Evolutionary conservation across 1,140 invertebrate species (phyloP), one percentile per base, ranked within the genome.

Genomic region (Aradophagus sp.): DNA sequence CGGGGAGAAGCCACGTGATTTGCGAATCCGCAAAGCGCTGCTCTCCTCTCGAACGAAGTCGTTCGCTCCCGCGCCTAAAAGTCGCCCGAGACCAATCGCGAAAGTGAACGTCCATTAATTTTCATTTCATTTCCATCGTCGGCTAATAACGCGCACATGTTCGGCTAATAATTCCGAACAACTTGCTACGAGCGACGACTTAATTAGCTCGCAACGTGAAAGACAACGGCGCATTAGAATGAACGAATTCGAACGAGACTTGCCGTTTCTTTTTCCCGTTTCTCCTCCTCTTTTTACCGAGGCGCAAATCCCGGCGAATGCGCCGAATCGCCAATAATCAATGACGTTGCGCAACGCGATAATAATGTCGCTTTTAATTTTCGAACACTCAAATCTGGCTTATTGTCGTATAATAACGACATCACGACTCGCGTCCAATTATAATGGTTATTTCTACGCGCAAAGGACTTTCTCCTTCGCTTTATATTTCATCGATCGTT

Each of bases 331-430:
- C n/a, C n/a, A 17, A 32, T 36, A 61, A 61, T 53, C 29, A 47
- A 31, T 55, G 26, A 16, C 11, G 20, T 67, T 67, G 50, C 39
- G 39, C 53, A 67, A 67, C 39, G 17, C 23, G 15, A 50, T 44
- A 42, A 52, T 67, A 42, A 38, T n/a, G 13, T 26, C 17, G 39
- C 39, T 45, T 58, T 68, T 47, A 68, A 59, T 68, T 68, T 61
- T n/a, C 13, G 48, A 38, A 68, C 55, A 59, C 65, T 68, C 41
- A 53, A 59, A 53, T 68, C 32, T 47, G 20, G 55, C 55, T 59
- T 59, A 68, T 59, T 68, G 63, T 32, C 55, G 34, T 52, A 53
- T 61, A 68, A 68, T 68, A 68, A 68, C 48, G 65, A 68, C 55
- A 61, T 68, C 41, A 59, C 55, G 65, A 47, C 41, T 68, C 39